phyloP scores from a whole-genome alignment of 1,140 invertebrate species.

The Heliconius congener region DNA sequence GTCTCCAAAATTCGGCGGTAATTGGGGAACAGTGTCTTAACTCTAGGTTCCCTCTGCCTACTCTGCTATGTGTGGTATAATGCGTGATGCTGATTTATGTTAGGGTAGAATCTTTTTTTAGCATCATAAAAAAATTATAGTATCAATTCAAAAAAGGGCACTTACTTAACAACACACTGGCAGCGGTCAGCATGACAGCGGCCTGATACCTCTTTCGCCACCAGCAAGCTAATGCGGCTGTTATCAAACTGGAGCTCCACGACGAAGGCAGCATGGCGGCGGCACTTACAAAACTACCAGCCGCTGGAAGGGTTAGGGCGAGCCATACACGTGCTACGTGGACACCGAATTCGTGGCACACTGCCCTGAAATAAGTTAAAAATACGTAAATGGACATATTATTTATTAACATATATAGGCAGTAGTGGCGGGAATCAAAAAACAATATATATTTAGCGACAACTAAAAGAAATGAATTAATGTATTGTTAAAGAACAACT shows the following conservation, averaged over 20 bases:
- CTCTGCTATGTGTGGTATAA: too few species aligned
- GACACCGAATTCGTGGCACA: slow-evolving; percentile 94
- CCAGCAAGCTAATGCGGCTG: slow-evolving; percentile 93
- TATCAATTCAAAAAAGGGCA: slow-evolving; percentile 14
- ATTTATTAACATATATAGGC: too few species aligned
- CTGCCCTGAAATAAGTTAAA: slow-evolving; percentile 40
- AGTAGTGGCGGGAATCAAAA: too few species aligned
- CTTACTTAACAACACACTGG: slow-evolving; percentile 86
- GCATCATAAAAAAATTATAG: too few species aligned
- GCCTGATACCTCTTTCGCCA: slow-evolving; percentile 89
- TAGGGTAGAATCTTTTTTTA: too few species aligned
- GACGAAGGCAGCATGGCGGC: slow-evolving; percentile 96
- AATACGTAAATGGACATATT: too few species aligned
- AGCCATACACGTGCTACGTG: slow-evolving; percentile 93
- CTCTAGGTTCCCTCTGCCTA: neutral
- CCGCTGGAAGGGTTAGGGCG: slow-evolving; percentile 90
- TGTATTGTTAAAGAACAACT: too few species aligned
- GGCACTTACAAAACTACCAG: slow-evolving; percentile 95
- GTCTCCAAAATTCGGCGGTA: too few species aligned
- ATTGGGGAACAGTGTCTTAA: too few species aligned
- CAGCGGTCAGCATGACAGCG: slow-evolving; percentile 91
- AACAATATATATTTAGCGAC: too few species aligned
- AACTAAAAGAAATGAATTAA: too few species aligned
- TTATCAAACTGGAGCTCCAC: slow-evolving; percentile 93
- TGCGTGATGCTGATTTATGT: too few species aligned